Conservation (phyloP, 2,888 invertebrate species). For the Nemotelus pantherinus region DNA sequence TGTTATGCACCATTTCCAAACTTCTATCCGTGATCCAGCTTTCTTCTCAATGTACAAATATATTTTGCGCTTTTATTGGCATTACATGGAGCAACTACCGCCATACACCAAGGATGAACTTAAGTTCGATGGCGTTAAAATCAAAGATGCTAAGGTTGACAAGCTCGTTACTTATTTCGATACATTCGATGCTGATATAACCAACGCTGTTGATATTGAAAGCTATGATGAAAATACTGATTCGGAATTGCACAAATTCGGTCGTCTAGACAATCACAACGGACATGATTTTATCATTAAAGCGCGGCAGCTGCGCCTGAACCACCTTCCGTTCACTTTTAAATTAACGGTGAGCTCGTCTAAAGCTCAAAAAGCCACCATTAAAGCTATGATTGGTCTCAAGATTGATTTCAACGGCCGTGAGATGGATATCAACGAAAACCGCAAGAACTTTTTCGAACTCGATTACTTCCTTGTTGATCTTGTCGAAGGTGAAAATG, state of each 20-base stretch:
- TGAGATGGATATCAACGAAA: conserved; percentile 67
- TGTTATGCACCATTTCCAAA: conserved; percentile 72
- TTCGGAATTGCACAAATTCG: conserved; percentile 56
- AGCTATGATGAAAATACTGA: conserved; percentile 63
- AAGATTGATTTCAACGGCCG: conserved; percentile 71
- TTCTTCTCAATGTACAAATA: conserved; percentile 77
- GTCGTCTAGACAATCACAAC: conserved; percentile 59
- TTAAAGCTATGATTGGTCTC: conserved; percentile 77
- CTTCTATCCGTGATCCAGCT: conserved; percentile 77
- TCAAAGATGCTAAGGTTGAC: conserved; percentile 72
- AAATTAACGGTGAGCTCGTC: conserved; percentile 69
- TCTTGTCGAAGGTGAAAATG: conserved; percentile 68
- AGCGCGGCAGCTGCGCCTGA: conserved; percentile 72
- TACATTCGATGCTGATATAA: conserved; percentile 72
- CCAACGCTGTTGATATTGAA: conserved; percentile 62
- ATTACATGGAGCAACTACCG: conserved; percentile 70
- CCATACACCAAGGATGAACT: conserved; percentile 72
- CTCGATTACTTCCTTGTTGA: conserved; percentile 72
- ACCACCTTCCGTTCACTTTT: conserved; percentile 73
- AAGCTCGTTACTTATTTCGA: conserved; percentile 77
- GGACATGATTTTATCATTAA: conserved; percentile 66
- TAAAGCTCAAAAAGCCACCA: conserved; percentile 70
- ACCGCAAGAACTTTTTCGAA: conserved; percentile 74
- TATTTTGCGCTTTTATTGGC: conserved; percentile 68
- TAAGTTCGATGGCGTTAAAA: conserved; percentile 72